Evolutionary conservation across 1,140 invertebrate species (phyloP).

Genomic region (Bombus picipes): DNA sequence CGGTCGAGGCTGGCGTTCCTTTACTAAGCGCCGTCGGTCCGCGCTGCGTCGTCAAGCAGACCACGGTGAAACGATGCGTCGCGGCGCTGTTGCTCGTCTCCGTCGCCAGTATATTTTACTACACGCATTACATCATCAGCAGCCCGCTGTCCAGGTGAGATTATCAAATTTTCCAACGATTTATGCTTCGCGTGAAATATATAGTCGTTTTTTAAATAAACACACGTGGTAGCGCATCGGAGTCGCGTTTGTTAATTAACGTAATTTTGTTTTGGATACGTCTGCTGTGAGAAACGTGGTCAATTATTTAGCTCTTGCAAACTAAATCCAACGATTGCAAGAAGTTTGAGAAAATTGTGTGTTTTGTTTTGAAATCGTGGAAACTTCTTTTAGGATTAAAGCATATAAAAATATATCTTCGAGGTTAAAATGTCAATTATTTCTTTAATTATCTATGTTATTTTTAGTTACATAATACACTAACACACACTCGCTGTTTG

Average conservation of each 20-base stretch:
- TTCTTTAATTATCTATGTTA: too few species aligned
- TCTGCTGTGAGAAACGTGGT: not conserved
- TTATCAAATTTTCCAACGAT: not conserved
- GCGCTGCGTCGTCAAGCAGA: slow-evolving; percentile 85
- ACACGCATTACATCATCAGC: slow-evolving; percentile 88
- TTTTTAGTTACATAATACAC: too few species aligned
- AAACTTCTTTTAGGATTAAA: too few species aligned
- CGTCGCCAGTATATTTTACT: slow-evolving; percentile 88
- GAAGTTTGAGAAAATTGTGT: too few species aligned
- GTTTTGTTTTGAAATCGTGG: too few species aligned
- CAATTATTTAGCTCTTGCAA: too few species aligned
- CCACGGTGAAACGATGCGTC: slow-evolving; percentile 89
- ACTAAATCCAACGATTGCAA: too few species aligned
- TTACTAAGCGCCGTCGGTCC: slow-evolving; percentile 78
- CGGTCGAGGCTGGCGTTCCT: slow-evolving; percentile 78
- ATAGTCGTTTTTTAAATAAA: not conserved
- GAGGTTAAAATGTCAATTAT: too few species aligned
- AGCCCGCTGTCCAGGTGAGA: slow-evolving; percentile 88
- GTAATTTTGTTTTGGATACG: not conserved
- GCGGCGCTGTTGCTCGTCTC: slow-evolving; percentile 86
- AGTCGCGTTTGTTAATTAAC: not conserved
- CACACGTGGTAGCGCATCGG: not conserved
- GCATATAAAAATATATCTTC: too few species aligned
- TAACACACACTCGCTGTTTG: too few species aligned
- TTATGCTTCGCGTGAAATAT: not conserved